Conservation (phyloP, 1,140 invertebrate species). For the Caenorhabditis inopinata region DNA sequence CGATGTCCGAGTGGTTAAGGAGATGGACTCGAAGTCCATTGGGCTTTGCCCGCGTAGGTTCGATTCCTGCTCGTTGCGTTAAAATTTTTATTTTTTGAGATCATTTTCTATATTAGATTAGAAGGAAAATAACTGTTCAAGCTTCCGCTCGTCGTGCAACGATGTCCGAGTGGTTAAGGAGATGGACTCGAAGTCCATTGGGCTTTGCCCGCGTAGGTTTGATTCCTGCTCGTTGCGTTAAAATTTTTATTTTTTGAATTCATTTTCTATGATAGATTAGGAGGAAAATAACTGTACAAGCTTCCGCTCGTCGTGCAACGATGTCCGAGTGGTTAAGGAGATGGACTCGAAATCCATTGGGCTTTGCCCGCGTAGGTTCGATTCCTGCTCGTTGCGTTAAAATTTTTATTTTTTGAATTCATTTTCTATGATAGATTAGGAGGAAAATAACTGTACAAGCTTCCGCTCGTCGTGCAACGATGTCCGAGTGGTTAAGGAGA, state of each 20-base stretch:
- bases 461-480: constrained; percentile 76
- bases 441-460: no score
- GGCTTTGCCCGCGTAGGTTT: constrained; percentile 83
- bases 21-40: constrained; percentile 87
- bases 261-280: no score
- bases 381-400: constrained; percentile 84
- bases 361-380: constrained; percentile 83
- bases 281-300: no score
- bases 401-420: no score
- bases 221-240: constrained; percentile 84
- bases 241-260: no score
- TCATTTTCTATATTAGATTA: no score
- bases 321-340: constrained; percentile 87
- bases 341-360: constrained; percentile 87
- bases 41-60: constrained; percentile 83
- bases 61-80: constrained; percentile 84
- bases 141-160: no score
- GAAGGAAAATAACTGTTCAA: no score
- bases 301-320: no score
- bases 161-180: constrained; percentile 87
- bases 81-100: no score
- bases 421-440: no score
- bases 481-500: constrained; percentile 88
- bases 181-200: constrained; percentile 87
- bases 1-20: constrained; percentile 87